A percentile compares a stretch with the other conserved stretches of the same genome.
These are phyloP conservation scores for Scortum barcoo DNA, from an alignment of 2,113 vertebrate species.

Conservation along the genomic window DNA sequence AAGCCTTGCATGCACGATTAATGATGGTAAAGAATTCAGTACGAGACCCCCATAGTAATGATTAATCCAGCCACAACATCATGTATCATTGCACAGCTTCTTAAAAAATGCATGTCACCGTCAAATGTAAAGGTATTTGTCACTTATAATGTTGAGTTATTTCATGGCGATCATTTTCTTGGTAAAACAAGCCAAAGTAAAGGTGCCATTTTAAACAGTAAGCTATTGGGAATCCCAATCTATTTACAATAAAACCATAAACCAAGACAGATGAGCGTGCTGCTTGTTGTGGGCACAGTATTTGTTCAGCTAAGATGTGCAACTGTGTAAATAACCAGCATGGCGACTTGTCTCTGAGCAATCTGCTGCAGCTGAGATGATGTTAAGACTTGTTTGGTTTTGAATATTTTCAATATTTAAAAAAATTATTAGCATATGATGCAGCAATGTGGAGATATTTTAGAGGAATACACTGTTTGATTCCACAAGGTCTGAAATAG, in stretches of 20 bases:
- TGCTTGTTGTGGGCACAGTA: neutral
- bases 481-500: neutral
- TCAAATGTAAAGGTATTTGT: neutral
- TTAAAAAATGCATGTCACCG: neutral
- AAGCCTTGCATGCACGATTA: neutral
- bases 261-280: neutral
- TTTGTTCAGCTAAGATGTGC: constrained; percentile 14
- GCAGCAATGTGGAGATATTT: neutral
- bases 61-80: neutral
- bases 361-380: constrained; percentile 1
- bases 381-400: neutral
- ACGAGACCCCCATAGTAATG: too few relatives aligned
- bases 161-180: neutral
- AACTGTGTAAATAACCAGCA: neutral
- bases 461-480: neutral
- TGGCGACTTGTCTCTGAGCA: constrained; percentile 1
- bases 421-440: neutral
- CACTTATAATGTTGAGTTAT: neutral
- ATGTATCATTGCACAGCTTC: neutral
- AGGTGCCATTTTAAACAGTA: neutral
- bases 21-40: neutral
- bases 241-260: neutral
- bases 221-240: constrained; percentile 11
- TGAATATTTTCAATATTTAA: neutral
- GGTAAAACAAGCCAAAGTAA: neutral